Evolutionary conservation across 1,140 invertebrate genomes (phyloP).

Genomic region (Harpegnathos saltator): DNA sequence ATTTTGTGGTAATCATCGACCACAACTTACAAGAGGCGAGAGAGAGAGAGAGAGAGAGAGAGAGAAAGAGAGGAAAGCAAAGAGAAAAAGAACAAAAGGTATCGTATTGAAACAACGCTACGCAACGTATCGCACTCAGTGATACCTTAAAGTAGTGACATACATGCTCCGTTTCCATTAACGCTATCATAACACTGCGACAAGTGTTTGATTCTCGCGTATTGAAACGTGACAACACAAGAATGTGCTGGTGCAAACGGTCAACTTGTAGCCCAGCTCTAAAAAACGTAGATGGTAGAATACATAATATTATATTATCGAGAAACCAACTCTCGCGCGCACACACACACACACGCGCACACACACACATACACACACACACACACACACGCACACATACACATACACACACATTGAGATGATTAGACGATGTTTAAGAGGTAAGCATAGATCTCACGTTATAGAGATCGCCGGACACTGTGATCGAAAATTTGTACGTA

Average conservation of each 20-base stretch:
- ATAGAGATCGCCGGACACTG: conserved; percentile 77
- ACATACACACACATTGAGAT: not conserved
- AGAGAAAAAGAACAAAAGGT: conserved; percentile 68
- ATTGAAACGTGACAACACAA: conserved; percentile 68
- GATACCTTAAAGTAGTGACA: conserved; percentile 79
- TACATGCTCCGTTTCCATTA: conserved; percentile 76
- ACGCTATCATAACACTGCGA: conserved; percentile 70
- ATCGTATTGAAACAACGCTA: conserved; percentile 69
- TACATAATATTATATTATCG: conserved; percentile 48
- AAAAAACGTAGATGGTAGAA: conserved; percentile 42
- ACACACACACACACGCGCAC: too few relatives aligned
- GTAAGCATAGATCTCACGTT: conserved; percentile 82
- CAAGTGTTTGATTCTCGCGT: conserved; percentile 73
- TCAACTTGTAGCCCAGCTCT: conserved; percentile 59
- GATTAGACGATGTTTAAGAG: conserved; percentile 39
- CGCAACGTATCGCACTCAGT: conserved; percentile 54
- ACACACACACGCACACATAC: too few relatives aligned
- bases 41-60: not conserved
- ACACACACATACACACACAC: too few relatives aligned
- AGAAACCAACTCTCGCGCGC: conserved; percentile 24
- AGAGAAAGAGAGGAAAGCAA: too few relatives aligned
- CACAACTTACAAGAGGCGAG: conserved; percentile 68
- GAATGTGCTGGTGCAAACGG: conserved; percentile 61
- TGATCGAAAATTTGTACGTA: conserved; percentile 68
- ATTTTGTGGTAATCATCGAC: conserved; percentile 77